Percentiles rank a stretch among this genome's conserved stretches.
Evolutionary conservation across 1,140 invertebrate species (phyloP).

Genomic region (Arion vulgaris): DNA sequence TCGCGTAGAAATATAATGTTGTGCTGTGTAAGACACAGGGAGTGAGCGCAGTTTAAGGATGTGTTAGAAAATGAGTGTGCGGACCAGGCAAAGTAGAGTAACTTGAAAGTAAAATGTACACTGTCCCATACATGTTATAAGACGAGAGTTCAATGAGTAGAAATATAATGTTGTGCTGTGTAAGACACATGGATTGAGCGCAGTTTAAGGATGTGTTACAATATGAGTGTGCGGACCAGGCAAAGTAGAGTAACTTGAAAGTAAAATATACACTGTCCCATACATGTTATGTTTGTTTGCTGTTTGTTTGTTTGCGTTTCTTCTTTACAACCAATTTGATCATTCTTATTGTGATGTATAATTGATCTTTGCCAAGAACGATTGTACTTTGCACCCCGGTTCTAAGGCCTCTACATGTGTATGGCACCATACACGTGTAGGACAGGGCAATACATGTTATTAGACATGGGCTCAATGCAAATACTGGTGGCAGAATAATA

Average conservation of each 20-base stretch:
- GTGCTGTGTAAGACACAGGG: neutral
- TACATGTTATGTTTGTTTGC: too few species aligned
- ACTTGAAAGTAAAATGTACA: neutral
- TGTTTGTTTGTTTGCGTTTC: too few species aligned
- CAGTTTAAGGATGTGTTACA: neutral
- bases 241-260: neutral
- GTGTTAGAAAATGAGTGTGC: neutral
- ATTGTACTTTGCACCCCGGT: too few species aligned
- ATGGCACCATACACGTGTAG: too few species aligned
- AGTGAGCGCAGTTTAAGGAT: neutral
- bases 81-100: neutral
- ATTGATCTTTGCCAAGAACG: too few species aligned
- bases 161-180: neutral
- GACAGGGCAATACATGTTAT: too few species aligned
- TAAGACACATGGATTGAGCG: neutral
- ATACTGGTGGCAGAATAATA: too few species aligned
- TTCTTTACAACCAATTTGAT: too few species aligned
- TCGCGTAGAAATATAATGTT: neutral
- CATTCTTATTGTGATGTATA: too few species aligned
- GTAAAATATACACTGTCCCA: neutral
- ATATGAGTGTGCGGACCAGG: neutral
- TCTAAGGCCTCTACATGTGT: too few species aligned
- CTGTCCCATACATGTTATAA: neutral
- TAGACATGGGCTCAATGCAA: too few species aligned
- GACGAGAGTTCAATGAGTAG: too few species aligned